Conservation (phyloP, 2,888 invertebrate genomes). For the Dynastes maya region DNA sequence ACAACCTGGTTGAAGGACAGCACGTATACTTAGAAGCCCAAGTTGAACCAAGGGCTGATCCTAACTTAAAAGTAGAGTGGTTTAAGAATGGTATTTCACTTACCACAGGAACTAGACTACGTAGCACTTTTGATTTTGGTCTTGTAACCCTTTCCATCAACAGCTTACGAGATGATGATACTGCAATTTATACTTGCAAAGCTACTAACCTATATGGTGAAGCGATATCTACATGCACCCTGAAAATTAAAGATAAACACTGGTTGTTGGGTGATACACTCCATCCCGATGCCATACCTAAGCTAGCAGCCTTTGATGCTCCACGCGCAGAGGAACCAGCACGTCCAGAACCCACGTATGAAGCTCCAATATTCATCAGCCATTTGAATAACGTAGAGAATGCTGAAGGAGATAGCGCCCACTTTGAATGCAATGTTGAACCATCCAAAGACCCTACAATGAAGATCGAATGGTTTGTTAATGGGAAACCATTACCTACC, state of each 20-base stretch:
- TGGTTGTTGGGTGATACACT: constrained; percentile 91
- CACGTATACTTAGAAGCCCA: constrained; percentile 91
- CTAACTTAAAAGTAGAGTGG: constrained; percentile 91
- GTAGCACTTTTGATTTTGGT: constrained; percentile 97
- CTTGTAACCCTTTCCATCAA: constrained; percentile 93
- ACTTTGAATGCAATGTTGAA: constrained; percentile 94
- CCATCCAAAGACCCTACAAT: constrained; percentile 93
- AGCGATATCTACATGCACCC: constrained; percentile 92
- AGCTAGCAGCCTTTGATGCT: constrained; percentile 89
- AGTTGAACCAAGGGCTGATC: constrained; percentile 92
- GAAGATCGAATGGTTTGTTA: constrained; percentile 95
- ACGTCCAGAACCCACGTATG: constrained; percentile 84
- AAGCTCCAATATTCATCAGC: constrained; percentile 90
- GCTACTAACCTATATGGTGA: constrained; percentile 95
- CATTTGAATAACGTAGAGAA: constrained; percentile 93
- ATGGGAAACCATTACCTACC: constrained; percentile 90
- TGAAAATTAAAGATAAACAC: constrained; percentile 91
- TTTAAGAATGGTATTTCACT: constrained; percentile 92
- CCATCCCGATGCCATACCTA: constrained; percentile 90
- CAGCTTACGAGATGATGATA: constrained; percentile 90
- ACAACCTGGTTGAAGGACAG: constrained; percentile 89
- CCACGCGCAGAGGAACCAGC: constrained; percentile 80
- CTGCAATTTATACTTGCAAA: constrained; percentile 95
- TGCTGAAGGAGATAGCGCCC: constrained; percentile 89
- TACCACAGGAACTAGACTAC: constrained; percentile 90